Percentiles rank a stretch among this genome's conserved stretches.
These are phyloP conservation scores for Motacilla alba DNA, from an alignment of 2,113 vertebrate genomes.

Conservation along the genomic window DNA sequence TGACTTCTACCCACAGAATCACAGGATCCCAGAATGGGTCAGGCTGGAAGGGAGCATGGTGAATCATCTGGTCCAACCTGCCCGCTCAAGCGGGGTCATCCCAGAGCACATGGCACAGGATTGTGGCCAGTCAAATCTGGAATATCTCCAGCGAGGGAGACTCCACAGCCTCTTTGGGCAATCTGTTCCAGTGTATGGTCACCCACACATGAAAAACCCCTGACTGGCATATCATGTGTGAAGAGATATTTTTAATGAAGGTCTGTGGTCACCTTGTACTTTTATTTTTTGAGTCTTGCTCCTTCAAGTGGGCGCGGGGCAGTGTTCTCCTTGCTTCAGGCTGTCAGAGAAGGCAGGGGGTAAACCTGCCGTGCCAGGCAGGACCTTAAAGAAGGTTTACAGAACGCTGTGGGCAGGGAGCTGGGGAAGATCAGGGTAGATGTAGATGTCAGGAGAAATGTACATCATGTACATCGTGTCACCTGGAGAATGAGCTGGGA, in stretches of 20 bases:
- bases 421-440: not conserved
- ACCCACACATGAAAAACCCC: not conserved
- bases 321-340: not conserved
- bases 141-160: not conserved
- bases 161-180: not conserved
- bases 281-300: not conserved
- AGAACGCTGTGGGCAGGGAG: fast-evolving
- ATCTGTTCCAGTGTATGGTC: not conserved
- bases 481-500: not conserved
- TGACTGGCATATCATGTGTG: not conserved
- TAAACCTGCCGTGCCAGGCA: not conserved
- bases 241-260: not conserved
- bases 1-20: not conserved
- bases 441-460: not conserved
- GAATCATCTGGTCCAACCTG: not conserved
- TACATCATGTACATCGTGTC: fast-evolving
- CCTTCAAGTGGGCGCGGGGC: not conserved
- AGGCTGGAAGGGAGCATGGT: not conserved
- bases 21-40: not conserved
- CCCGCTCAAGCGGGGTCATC: not conserved
- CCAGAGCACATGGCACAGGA: not conserved
- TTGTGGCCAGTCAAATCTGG: not conserved
- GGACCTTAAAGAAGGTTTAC: not conserved
- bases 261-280: not conserved
- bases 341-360: not conserved